These are phyloP conservation scores for Cephalopholis sonnerati DNA, from an alignment of 2,113 vertebrate genomes.

Conservation along the genomic window DNA sequence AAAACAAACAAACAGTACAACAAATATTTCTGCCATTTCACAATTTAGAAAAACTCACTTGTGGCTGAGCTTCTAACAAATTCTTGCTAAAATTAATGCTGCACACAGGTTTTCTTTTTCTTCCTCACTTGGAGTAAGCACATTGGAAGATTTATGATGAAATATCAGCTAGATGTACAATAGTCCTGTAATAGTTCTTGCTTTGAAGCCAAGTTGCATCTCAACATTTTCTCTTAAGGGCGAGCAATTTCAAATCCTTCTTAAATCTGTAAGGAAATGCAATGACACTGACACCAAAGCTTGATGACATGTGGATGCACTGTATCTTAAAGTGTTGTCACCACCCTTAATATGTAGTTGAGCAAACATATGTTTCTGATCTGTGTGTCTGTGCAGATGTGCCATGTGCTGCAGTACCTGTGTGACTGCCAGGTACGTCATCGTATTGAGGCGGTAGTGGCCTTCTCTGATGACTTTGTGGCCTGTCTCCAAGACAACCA, in stretches of 20 bases:
- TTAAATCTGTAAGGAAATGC: not conserved
- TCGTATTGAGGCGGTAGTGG: slow-evolving; percentile 95
- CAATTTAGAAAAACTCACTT: too few species aligned
- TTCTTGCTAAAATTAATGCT: not conserved
- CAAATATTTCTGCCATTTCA: too few species aligned
- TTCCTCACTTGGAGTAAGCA: not conserved
- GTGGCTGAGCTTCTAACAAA: not conserved
- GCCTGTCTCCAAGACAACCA: slow-evolving; percentile 97
- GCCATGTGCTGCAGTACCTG: slow-evolving; percentile 94
- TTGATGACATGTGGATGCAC: not conserved
- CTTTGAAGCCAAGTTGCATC: not conserved
- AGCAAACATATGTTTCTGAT: not conserved
- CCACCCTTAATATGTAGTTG: not conserved
- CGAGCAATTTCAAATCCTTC: not conserved
- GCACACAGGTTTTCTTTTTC: not conserved
- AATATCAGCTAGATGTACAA: too few species aligned
- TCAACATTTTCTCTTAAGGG: not conserved
- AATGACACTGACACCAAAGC: not conserved
- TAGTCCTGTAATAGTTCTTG: not conserved
- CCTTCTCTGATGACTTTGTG: slow-evolving; percentile 97
- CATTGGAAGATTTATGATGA: not conserved
- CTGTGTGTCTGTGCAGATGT: slow-evolving; percentile 87
- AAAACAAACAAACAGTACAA: too few species aligned
- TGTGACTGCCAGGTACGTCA: slow-evolving; percentile 97
- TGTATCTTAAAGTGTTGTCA: not conserved